Evolutionary conservation across 2,113 vertebrate genomes (phyloP).

Genomic region (Cochlearius cochlearius): DNA sequence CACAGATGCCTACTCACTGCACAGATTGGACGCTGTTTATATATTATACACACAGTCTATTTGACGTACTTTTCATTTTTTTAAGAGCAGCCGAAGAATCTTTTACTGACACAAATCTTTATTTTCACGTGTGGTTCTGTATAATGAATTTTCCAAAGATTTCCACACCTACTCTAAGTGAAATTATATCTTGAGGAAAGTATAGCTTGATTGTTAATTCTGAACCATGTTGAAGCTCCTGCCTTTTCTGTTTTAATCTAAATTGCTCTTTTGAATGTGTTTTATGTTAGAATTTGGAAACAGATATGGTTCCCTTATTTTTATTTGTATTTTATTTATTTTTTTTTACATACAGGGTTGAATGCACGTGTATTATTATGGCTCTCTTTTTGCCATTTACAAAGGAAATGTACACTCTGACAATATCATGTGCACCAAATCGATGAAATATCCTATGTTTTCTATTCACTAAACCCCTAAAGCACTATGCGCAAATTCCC

Average conservation of each 20-base stretch:
- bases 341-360: slow-evolving; percentile 50
- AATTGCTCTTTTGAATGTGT: slow-evolving; percentile 71
- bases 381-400: slow-evolving; percentile 68
- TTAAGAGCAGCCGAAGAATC: slow-evolving; percentile 4
- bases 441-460: slow-evolving; percentile 75
- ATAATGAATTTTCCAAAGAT: slow-evolving; percentile 51
- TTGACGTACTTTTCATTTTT: not conserved
- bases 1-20: not conserved
- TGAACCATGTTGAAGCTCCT: slow-evolving; percentile 59
- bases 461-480: slow-evolving; percentile 77
- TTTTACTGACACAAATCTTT: slow-evolving; percentile 29
- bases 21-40: not conserved
- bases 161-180: slow-evolving; percentile 44
- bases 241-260: slow-evolving; percentile 64
- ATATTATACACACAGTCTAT: not conserved
- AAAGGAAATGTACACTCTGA: slow-evolving; percentile 71
- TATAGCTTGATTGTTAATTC: slow-evolving; percentile 67
- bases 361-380: slow-evolving; percentile 62
- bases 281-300: slow-evolving; percentile 72
- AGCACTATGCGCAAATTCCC: slow-evolving; percentile 76
- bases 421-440: slow-evolving; percentile 66
- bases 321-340: not conserved
- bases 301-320: slow-evolving; percentile 48
- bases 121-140: slow-evolving; percentile 39
- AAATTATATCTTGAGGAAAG: slow-evolving; percentile 68